Evolutionary conservation across 2,113 vertebrate species (phyloP).

Genomic region (Nicator chloris): DNA sequence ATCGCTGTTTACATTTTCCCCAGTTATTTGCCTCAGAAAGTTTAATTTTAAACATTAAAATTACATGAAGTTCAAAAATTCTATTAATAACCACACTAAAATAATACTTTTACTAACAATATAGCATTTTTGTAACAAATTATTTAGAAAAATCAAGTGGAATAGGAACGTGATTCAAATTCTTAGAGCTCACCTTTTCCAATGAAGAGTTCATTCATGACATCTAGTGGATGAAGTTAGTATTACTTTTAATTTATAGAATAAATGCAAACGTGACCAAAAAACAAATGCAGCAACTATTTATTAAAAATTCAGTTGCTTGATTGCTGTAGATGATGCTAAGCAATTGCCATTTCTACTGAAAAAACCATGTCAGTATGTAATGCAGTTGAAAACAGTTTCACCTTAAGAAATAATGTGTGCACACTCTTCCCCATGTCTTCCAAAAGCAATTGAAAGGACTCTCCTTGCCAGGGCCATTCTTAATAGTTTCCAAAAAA

Average conservation of each 20-base stretch:
- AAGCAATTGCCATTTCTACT: neutral
- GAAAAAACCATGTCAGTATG: neutral
- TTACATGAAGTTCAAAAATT: neutral
- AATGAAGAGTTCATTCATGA: neutral
- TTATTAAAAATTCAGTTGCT: neutral
- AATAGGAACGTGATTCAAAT: neutral
- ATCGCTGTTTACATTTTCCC: neutral
- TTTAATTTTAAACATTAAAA: neutral
- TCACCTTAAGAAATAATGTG: neutral
- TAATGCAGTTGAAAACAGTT: neutral
- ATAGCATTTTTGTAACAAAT: neutral
- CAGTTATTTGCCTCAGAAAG: neutral
- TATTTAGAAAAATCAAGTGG: neutral
- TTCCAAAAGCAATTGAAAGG: neutral
- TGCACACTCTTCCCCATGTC: neutral
- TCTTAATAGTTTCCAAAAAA: neutral
- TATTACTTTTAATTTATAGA: neutral
- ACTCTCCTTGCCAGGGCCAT: neutral
- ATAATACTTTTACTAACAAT: neutral
- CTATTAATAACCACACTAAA: neutral
- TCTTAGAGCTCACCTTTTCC: neutral
- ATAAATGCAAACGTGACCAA: neutral
- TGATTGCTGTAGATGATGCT: neutral
- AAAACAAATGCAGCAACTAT: neutral
- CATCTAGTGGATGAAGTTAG: conserved; percentile 22